phyloP scores from a whole-genome alignment of 2,113 vertebrate genomes.

The Leptocoma aspasia region DNA sequence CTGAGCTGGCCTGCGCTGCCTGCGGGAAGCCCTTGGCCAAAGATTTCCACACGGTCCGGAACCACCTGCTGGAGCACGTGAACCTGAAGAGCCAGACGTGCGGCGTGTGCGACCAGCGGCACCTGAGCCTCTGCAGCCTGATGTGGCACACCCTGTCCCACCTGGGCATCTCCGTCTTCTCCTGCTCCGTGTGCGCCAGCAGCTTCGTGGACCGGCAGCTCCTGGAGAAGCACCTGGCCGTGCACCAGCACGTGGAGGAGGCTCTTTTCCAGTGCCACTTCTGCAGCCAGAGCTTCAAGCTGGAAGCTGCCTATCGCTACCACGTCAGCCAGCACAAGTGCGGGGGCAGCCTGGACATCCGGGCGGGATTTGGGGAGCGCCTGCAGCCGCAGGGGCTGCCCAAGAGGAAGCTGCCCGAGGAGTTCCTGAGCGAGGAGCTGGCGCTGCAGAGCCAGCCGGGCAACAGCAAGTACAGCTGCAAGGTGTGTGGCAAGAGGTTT shows the following conservation, averaged over 20 bases:
- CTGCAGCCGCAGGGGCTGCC: constrained; percentile 55
- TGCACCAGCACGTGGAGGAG: constrained; percentile 81
- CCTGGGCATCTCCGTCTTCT: constrained; percentile 84
- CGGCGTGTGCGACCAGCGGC: constrained; percentile 82
- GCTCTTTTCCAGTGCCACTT: constrained; percentile 78
- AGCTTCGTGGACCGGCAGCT: constrained; percentile 88
- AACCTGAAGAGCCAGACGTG: constrained; percentile 86
- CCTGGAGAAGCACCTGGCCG: constrained; percentile 86
- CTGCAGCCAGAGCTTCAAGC: constrained; percentile 78
- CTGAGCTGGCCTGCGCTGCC: constrained; percentile 79
- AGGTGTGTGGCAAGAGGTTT: constrained; percentile 93
- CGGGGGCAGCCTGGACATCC: constrained; percentile 63
- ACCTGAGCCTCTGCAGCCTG: constrained; percentile 86
- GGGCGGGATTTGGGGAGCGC: constrained; percentile 49
- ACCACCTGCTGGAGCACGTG: constrained; percentile 86
- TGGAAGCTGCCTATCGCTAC: constrained; percentile 83
- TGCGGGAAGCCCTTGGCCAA: constrained; percentile 84
- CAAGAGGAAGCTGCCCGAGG: constrained; percentile 76
- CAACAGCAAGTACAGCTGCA: constrained; percentile 92
- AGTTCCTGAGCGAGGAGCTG: constrained; percentile 62
- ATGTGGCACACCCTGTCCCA: constrained; percentile 91
- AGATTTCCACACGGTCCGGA: constrained; percentile 87
- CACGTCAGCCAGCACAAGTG: constrained; percentile 88
- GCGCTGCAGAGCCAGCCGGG: constrained; percentile 59
- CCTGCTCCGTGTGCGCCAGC: constrained; percentile 86